A percentile compares a stretch with the other conserved stretches of the same genome.
Evolutionary conservation across 2,113 vertebrate species (phyloP).

Genomic region (Lophius piscatorius): DNA sequence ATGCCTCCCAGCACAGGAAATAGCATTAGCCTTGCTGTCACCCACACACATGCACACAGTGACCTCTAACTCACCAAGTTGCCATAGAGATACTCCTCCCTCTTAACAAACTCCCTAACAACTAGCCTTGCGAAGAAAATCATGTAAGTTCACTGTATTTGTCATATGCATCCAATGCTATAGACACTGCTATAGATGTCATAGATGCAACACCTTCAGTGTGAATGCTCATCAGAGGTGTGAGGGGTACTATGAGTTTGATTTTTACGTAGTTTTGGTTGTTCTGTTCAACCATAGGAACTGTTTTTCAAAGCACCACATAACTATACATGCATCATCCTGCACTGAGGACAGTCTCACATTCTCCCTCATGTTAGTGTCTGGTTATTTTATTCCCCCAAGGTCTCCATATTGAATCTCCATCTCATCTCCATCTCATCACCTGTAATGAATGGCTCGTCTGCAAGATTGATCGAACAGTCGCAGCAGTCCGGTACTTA

Average conservation of each 20-base stretch:
- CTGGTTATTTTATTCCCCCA: background rate
- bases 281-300: background rate
- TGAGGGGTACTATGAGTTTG: background rate
- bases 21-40: constrained; percentile 68
- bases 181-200: constrained; percentile 4
- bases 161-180: background rate
- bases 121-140: constrained; percentile 4
- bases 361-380: background rate
- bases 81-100: constrained; percentile 63
- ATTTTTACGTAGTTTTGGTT: constrained; percentile 1
- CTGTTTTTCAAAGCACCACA: too few species aligned
- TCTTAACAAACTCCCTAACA: constrained; percentile 20
- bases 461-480: constrained; percentile 13
- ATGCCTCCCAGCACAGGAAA: constrained; percentile 71
- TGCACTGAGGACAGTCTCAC: background rate
- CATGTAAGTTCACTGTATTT: background rate
- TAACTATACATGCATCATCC: background rate
- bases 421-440: constrained; percentile 22
- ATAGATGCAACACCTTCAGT: background rate
- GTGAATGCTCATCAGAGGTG: background rate
- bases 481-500: background rate
- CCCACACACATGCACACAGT: constrained; percentile 41
- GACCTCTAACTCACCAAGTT: constrained; percentile 65
- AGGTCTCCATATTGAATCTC: constrained; percentile 12
- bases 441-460: constrained; percentile 25